phyloP scores from a whole-genome alignment of 2,797 vertebrate species.

The Phoebastria nigripes region DNA sequence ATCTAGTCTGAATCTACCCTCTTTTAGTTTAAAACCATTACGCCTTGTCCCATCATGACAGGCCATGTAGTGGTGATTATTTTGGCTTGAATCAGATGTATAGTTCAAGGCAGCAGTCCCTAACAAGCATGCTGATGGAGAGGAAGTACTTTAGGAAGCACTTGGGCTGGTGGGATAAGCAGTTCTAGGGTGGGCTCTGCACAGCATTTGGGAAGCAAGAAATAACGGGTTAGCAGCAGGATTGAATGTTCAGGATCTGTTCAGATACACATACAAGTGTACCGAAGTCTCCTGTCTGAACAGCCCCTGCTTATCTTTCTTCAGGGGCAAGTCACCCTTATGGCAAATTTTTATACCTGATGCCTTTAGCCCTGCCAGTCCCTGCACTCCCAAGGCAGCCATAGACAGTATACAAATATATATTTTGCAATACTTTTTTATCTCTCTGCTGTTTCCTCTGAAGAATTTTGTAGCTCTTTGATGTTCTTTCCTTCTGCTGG shows the following conservation, averaged over 20 bases:
- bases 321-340: not conserved
- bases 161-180: not conserved
- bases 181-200: not conserved
- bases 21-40: not conserved
- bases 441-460: not conserved
- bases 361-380: not conserved
- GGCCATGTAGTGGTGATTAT: not conserved
- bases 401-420: not conserved
- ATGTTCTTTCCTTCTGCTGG: not conserved
- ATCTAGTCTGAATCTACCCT: not conserved
- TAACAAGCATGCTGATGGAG: not conserved
- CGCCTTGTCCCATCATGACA: not conserved
- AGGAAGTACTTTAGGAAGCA: not conserved
- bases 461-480: not conserved
- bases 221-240: not conserved
- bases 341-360: not conserved
- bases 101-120: not conserved
- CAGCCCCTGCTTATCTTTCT: not conserved
- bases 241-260: not conserved
- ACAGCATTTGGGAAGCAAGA: not conserved
- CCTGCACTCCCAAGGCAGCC: not conserved
- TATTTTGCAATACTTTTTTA: not conserved
- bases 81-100: not conserved
- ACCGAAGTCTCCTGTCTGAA: not conserved
- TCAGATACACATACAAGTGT: not conserved